A percentile compares a stretch with the other conserved stretches of the same genome.
Evolutionary conservation across 2,113 vertebrate genomes (phyloP).

Genomic region (Trogon melanurus): DNA sequence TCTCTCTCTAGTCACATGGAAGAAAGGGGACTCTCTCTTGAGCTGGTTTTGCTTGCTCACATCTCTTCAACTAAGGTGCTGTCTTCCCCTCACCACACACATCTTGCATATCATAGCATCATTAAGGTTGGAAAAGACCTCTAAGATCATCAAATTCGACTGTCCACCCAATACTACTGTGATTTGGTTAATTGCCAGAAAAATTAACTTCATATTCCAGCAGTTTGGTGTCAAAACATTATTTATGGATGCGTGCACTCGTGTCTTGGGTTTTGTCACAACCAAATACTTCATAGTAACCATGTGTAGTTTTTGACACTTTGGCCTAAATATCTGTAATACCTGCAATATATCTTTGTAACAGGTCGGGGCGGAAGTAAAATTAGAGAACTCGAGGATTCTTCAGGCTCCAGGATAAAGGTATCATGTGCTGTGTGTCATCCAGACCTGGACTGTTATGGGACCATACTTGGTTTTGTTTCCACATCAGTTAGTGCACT

Average conservation of each 20-base stretch:
- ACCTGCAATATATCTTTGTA: neutral
- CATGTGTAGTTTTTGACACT: neutral
- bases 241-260: fast-evolving
- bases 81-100: fast-evolving
- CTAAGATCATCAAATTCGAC: too few species aligned
- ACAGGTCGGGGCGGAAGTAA: constrained; percentile 89
- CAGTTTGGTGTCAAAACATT: neutral
- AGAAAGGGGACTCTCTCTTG: neutral
- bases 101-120: neutral
- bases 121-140: too few species aligned
- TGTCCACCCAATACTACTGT: too few species aligned
- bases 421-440: constrained; percentile 57
- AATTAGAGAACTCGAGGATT: constrained; percentile 88
- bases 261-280: neutral
- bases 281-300: neutral
- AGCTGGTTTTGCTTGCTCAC: neutral
- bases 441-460: neutral
- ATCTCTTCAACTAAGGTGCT: neutral
- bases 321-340: neutral
- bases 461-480: neutral
- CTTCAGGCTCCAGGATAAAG: constrained; percentile 87
- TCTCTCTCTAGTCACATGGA: fast-evolving
- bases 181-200: neutral
- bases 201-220: fast-evolving
- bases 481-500: neutral